Evolutionary conservation across 1,140 invertebrate species (phyloP).

Genomic region (Helicoverpa zea): DNA sequence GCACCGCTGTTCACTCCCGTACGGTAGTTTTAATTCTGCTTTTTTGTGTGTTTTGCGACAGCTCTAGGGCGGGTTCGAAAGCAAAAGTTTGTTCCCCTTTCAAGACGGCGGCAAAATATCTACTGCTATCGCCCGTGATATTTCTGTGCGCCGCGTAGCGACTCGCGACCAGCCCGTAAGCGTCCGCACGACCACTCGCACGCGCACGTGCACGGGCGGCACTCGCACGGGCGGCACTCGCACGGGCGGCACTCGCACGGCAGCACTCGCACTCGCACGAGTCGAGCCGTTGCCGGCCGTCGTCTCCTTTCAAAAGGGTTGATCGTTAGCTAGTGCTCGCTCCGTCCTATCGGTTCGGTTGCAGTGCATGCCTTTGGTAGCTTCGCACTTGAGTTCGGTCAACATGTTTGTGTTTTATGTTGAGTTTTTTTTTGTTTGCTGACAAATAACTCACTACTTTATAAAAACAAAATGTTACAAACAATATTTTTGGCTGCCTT

Average conservation of each 20-base stretch:
- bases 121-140: conserved; percentile 90
- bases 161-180: conserved; percentile 68
- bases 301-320: conserved; percentile 87
- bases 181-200: conserved; percentile 60
- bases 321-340: conserved; percentile 78
- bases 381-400: conserved; percentile 29
- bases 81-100: conserved; percentile 89
- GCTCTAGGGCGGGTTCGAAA: conserved; percentile 87
- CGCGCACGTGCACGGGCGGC: conserved; percentile 60
- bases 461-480: no score
- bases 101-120: conserved; percentile 90
- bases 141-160: conserved; percentile 89
- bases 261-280: background rate
- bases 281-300: conserved; percentile 66
- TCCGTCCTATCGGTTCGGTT: conserved; percentile 73
- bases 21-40: conserved; percentile 68
- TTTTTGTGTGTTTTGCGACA: conserved; percentile 86
- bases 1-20: conserved; percentile 57
- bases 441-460: background rate
- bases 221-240: conserved; percentile 35
- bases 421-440: background rate
- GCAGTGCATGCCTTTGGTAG: conserved; percentile 66
- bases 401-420: background rate
- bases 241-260: background rate
- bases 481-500: no score